Evolutionary conservation across 2,888 invertebrate genomes (phyloP).

Genomic region (Actias luna): DNA sequence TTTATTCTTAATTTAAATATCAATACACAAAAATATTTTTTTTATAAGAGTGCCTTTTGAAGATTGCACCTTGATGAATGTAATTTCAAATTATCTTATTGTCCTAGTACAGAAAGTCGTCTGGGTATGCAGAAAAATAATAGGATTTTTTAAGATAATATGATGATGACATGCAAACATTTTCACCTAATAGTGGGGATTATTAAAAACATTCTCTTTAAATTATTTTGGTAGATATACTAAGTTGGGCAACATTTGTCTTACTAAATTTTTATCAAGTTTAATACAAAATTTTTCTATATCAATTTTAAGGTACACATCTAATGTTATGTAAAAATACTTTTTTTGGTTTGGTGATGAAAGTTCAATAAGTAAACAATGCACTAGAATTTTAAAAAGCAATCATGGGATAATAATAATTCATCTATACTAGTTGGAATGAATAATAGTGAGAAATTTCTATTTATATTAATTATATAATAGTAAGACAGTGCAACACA

Average conservation of each 20-base stretch:
- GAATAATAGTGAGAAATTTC: too few relatives aligned
- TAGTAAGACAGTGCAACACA: not conserved
- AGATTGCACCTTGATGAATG: too few relatives aligned
- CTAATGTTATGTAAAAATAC: not conserved
- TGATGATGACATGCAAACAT: not conserved
- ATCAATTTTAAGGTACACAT: too few relatives aligned
- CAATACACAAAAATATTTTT: too few relatives aligned
- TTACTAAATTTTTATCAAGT: not conserved
- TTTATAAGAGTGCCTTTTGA: too few relatives aligned
- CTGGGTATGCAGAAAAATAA: not conserved
- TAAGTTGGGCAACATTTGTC: not conserved
- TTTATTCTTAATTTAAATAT: too few relatives aligned
- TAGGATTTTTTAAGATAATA: not conserved
- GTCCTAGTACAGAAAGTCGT: not conserved
- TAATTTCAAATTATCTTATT: not conserved
- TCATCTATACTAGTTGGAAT: not conserved
- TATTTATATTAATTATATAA: too few relatives aligned
- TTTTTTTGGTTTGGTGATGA: not conserved
- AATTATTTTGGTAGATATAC: not conserved
- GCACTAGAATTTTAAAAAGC: not conserved
- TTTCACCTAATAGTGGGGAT: not conserved
- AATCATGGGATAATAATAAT: not conserved
- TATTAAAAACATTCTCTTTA: not conserved
- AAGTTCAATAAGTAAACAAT: not conserved
- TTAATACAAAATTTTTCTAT: not conserved